phyloP scores from a whole-genome alignment of 2,888 invertebrate genomes.

The Microctonus hyperodae region DNA sequence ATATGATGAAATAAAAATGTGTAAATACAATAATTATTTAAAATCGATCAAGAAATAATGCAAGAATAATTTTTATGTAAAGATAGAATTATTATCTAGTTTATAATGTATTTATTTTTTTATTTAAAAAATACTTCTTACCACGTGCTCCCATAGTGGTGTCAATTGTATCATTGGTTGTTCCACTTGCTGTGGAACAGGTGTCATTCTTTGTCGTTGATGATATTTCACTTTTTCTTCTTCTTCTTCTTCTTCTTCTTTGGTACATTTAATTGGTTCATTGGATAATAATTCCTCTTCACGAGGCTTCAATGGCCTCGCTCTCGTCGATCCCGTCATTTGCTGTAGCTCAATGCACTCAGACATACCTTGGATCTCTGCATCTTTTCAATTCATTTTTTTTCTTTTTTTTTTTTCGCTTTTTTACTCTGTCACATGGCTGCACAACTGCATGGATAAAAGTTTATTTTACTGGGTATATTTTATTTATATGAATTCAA shows the following conservation, averaged over 20 bases:
- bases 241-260: constrained; percentile 25
- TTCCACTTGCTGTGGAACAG: constrained; percentile 48
- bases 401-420: not conserved
- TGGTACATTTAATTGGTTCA: constrained; percentile 23
- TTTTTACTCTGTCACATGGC: constrained; percentile 25
- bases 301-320: constrained; percentile 51
- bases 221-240: constrained; percentile 34
- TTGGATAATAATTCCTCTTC: constrained; percentile 41
- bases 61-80: too few relatives aligned
- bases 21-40: too few relatives aligned
- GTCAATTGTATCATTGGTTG: constrained; percentile 70
- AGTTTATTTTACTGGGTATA: too few relatives aligned
- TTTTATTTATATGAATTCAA: not conserved
- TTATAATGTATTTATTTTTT: not conserved
- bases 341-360: constrained; percentile 44
- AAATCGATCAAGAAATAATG: too few relatives aligned
- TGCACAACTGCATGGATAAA: not conserved
- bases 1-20: too few relatives aligned
- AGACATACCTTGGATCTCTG: constrained; percentile 52
- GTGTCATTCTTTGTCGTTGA: constrained; percentile 49
- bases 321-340: constrained; percentile 55
- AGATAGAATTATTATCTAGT: too few relatives aligned
- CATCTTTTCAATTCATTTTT: constrained; percentile 27
- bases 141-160: constrained; percentile 82
- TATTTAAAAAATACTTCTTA: constrained; percentile 40